These are phyloP conservation scores for Diadema setosum DNA, from an alignment of 35 echinoderm and acorn worm genomes.

Conservation along the genomic window DNA sequence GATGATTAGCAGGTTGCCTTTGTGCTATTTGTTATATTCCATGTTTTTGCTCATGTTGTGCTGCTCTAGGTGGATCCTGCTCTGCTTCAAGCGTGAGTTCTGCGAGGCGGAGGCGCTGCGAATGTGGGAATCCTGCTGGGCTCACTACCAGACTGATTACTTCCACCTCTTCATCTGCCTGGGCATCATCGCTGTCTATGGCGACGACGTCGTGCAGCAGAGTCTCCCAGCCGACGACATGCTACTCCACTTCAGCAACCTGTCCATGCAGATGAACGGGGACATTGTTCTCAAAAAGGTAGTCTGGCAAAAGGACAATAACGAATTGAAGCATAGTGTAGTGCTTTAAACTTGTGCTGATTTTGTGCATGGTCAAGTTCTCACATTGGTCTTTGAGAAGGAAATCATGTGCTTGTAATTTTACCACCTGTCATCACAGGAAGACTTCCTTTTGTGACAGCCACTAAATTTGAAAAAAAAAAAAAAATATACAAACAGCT, in stretches of 20 bases:
- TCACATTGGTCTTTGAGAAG: too few relatives aligned
- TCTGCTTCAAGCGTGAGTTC: conserved; percentile 99
- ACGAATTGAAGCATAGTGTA: too few relatives aligned
- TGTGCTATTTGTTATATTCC: too few relatives aligned
- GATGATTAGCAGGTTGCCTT: neutral
- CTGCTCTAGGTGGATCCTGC: conserved; percentile 79
- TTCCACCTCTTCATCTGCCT: conserved; percentile 96
- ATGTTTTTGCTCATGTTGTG: neutral
- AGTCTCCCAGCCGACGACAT: conserved; percentile 92
- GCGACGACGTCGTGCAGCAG: conserved; percentile 93
- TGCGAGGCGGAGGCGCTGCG: conserved; percentile 77
- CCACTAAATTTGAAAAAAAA: too few relatives aligned
- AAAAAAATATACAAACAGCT: too few relatives aligned
- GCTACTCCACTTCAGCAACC: conserved; percentile 98
- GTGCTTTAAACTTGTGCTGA: too few relatives aligned
- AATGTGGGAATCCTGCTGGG: conserved; percentile 99
- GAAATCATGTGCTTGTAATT: too few relatives aligned
- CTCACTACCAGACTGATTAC: conserved; percentile 97
- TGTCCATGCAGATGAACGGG: conserved; percentile 98
- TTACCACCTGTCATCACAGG: too few relatives aligned
- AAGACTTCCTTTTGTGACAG: too few relatives aligned
- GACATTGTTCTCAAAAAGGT: conserved; percentile 81
- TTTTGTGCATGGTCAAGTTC: too few relatives aligned
- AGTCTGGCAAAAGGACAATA: too few relatives aligned
- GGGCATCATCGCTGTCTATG: conserved; percentile 88